Conservation (phyloP, 2,888 invertebrate genomes). For the Drosophila neutralis region DNA sequence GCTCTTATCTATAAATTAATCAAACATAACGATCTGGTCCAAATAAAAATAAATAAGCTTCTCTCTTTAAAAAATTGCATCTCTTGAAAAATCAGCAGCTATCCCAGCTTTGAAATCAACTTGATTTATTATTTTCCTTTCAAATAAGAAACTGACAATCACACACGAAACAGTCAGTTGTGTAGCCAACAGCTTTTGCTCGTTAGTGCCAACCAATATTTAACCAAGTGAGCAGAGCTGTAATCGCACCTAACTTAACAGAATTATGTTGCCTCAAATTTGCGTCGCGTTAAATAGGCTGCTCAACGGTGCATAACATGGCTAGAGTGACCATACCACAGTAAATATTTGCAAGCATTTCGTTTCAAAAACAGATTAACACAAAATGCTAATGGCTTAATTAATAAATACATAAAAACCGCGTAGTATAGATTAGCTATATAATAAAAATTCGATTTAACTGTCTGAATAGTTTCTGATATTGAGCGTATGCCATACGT, state of each 20-base stretch:
- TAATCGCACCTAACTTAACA: constrained; percentile 5
- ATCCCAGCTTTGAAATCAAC: background rate
- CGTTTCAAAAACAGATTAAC: background rate
- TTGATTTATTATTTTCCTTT: background rate
- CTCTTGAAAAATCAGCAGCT: background rate
- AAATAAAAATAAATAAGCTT: constrained; percentile 27
- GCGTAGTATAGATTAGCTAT: background rate
- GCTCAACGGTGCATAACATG: background rate
- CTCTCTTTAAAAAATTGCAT: constrained; percentile 9
- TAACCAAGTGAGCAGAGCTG: background rate
- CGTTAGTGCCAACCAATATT: background rate
- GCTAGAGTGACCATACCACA: constrained; percentile 19
- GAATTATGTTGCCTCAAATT: background rate
- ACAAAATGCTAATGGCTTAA: too few relatives aligned
- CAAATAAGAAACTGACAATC: background rate
- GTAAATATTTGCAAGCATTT: background rate
- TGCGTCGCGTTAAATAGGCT: constrained; percentile 9
- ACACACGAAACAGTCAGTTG: background rate
- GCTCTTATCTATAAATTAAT: constrained; percentile 32
- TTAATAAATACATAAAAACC: background rate
- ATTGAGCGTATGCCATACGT: background rate
- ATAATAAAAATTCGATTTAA: background rate
- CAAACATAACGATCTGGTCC: constrained; percentile 44
- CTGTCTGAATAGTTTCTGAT: background rate
- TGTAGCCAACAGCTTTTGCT: background rate